Evolutionary conservation across 2,888 invertebrate genomes (phyloP), one percentile per base, ranked within the genome.

Genomic region (Leptinotarsa tumamoca): DNA sequence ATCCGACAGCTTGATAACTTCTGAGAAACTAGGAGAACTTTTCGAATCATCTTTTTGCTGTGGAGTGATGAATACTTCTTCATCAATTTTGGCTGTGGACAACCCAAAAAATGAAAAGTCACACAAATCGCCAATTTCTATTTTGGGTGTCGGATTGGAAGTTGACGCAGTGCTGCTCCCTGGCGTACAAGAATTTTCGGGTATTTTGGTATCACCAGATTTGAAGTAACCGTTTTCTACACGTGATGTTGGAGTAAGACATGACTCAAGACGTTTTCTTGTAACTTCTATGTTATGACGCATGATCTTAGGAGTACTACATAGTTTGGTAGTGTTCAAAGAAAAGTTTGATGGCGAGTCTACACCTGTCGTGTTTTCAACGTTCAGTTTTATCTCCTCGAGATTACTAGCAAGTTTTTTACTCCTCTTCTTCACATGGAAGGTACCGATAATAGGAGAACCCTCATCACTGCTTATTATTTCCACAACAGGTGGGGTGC

Each of bases 361-460:
- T 21, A 70, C 43, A 43, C 13, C 43, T 43, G 43, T 43, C 43
- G 13, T 43, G 43, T 13, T 58, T 7, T 14, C n/a, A 21, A 15
- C 27, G 10, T 15, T 61, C n/a, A 18, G 2, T 33, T 71, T 73
- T 67, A 17, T 17, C 52, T 58, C 21, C 4, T 21, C 23, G n/a
- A 54, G 21, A 43, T 27, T 33, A 10, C 51, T 43, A n/a, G 5
- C 33, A 33, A 43, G 15, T 4, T 67, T 73, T 58, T 50, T 72
- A 21, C 68, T 33, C 17, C 68, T 76, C 68, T 66, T 73, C n/a
- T 71, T 67, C 18, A 52, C 67, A 43, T 71, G 68, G 56, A 70
- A 76, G 1, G 76, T 76, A 43, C 78, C 74, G 17, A 81, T 61
- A 50, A 81, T 78, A 13, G 81, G 81, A 3, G 81, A 81, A 70